Evolutionary conservation across 1,140 invertebrate genomes (phyloP), one percentile per base, ranked within the genome.

Genomic region (Galleria mellonella): DNA sequence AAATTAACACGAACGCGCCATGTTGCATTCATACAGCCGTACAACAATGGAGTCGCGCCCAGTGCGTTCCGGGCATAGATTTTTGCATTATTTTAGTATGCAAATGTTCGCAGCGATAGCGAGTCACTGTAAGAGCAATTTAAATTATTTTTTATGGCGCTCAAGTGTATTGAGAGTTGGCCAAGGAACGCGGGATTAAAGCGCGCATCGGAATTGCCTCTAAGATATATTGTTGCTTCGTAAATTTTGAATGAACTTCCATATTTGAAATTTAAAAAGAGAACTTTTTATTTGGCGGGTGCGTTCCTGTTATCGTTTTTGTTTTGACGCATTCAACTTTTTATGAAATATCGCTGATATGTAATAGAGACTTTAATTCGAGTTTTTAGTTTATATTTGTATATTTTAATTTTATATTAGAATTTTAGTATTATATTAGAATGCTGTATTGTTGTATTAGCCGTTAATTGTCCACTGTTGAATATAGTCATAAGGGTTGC

Each of bases 131-230:
- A 74, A 77, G 75, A 79, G 79, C 79, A 76, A 84, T 84, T 84
- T 79, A 77, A 84, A 84, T 84, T 84, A 84, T 84, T 84, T 83
- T 84, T 84, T 84, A 84, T 78, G 71, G 68, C 72, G 72, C 81
- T 71, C 72, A 41, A 49, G 79, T 68, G 79, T 79, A 84, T 84
- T 78, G 79, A 74, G 74, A 69, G 17, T 23, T 63, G 56, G 62
- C 62, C 61, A 68, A 72, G 62, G 51, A 51, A 52, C 68, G 60
- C 51, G 55, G 63, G 62, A 68, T 69, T 53, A 57, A 30, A 51
- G 17, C 17, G 17, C 36, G 45, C 52, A 50, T 46, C 59, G 59
- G 50, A 55, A 68, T 68, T 68, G 64, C 62, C 55, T 61, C 47
- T 35, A 46, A 17, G 53, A 68, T 65, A 23, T 23, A 69, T 65